Evolutionary conservation across 1,140 invertebrate species (phyloP).

Genomic region (Heliothis subflexa): DNA sequence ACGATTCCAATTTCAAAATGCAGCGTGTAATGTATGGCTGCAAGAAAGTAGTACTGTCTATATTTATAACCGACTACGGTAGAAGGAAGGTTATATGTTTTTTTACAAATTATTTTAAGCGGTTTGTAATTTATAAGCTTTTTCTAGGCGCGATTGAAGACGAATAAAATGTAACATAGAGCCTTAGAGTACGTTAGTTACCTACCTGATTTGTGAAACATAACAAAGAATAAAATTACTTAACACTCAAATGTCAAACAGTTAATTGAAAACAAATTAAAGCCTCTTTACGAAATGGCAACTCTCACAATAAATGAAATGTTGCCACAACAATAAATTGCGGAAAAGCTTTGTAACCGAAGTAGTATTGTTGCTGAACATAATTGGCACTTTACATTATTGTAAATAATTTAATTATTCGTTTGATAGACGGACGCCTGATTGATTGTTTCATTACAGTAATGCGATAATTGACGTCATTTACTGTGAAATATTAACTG

Average conservation of each 20-base stretch:
- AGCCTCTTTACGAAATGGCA: not conserved
- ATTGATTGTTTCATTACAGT: conserved; percentile 36
- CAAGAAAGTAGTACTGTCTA: conserved; percentile 59
- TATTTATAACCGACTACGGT: not conserved
- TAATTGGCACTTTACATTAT: conserved; percentile 49
- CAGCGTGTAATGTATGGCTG: conserved; percentile 50
- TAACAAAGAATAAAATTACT: not conserved
- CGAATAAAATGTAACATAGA: too few relatives aligned
- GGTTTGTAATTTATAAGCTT: too few relatives aligned
- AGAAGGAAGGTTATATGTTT: not conserved
- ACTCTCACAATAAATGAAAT: conserved; percentile 10
- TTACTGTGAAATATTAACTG: conserved; percentile 25
- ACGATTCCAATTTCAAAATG: conserved; percentile 79
- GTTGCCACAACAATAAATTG: conserved; percentile 30
- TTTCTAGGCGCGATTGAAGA: too few relatives aligned
- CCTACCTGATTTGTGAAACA: too few relatives aligned
- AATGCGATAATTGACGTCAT: conserved; percentile 19
- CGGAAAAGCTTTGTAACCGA: conserved; percentile 30
- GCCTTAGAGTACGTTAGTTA: too few relatives aligned
- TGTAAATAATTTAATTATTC: conserved; percentile 48
- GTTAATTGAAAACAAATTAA: conserved; percentile 20
- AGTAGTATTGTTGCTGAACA: conserved; percentile 10
- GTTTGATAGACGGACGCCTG: conserved; percentile 44
- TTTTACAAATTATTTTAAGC: too few relatives aligned
- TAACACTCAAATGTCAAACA: not conserved